Evolutionary conservation across 2,888 invertebrate genomes (phyloP), one percentile per base, ranked within the genome.

Genomic region (Linnaemya vulpina): DNA sequence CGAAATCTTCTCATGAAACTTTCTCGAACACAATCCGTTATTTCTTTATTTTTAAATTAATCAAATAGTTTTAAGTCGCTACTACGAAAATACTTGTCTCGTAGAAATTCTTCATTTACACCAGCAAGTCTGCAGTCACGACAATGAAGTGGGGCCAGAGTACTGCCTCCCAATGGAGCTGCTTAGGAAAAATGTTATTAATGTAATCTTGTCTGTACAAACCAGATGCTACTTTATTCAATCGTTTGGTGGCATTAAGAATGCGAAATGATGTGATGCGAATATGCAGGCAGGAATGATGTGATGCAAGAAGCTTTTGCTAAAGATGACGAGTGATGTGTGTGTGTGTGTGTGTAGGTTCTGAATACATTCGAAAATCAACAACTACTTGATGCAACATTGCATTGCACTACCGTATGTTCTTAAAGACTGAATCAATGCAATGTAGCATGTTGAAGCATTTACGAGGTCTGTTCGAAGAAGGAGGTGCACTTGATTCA

Each of bases 151-250:
- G n/a, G 49, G 49, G 51, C 5, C 35, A 62, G 25, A 70, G n/a
- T n/a, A n/a, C 68, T 30, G 30, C 25, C 38, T 38, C 25, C n/a
- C 55, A 17, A 11, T 3, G 49, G 17, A 60, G 20, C 17, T 62
- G 62, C 62, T 40, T 53, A 71, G 63, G 25, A 55, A 46, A 65
- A 80, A 62, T 60, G 10, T 38, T 67, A 74, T 79, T 46, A 80
- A 35, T 51, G 65, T 82, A 73, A 81, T 74, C 63, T 53, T 15
- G 51, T 17, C 17, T 9, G 13, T 55, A 70, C 20, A 58, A 84
- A 78, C 49, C 82, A 81, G 84, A 85, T 85, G 84, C 62, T 74
- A 82, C 78, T 68, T 81, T 68, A 77, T 71, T 60, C 67, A 73
- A 68, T 73, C 73, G 77, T 78, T 85, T 74, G 68, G 53, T 65